These are phyloP conservation scores for Tetragnatha versicolor DNA, from an alignment of 1,140 invertebrate species.

Conservation along the genomic window DNA sequence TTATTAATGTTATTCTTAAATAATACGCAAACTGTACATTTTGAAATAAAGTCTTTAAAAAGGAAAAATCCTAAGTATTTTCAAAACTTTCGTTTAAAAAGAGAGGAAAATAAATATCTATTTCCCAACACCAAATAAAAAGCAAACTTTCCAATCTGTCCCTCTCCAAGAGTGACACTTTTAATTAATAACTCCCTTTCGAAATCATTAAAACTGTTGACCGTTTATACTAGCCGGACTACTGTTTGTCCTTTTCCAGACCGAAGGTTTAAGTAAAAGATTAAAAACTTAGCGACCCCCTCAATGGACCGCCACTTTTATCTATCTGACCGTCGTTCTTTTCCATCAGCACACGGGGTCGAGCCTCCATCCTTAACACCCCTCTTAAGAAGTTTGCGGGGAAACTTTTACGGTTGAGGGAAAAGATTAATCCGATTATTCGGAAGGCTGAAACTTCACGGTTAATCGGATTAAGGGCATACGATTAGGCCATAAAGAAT, in stretches of 20 bases:
- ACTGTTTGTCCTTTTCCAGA: neutral
- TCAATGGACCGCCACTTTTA: neutral
- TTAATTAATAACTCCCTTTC: constrained; percentile 5
- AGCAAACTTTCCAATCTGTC: no score
- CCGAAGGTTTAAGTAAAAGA: constrained; percentile 5
- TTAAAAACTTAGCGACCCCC: constrained; percentile 22
- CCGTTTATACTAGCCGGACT: neutral
- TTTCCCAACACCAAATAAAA: no score
- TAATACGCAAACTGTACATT: no score
- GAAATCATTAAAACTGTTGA: constrained; percentile 13
- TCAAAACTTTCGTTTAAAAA: no score
- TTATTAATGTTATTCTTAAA: no score
- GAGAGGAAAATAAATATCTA: no score
- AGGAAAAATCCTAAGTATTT: no score
- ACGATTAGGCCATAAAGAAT: constrained; percentile 40
- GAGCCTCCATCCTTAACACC: no score
- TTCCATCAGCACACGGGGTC: no score
- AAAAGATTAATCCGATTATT: constrained; percentile 46
- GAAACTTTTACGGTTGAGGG: constrained; percentile 40
- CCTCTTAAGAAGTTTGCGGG: constrained; percentile 20
- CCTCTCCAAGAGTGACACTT: no score
- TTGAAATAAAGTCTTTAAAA: no score
- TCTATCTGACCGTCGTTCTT: no score
- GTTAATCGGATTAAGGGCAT: constrained; percentile 44
- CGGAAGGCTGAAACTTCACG: constrained; percentile 30